Conservation (phyloP, 2,113 vertebrate genomes). For the Ctenodactylus gundi region DNA sequence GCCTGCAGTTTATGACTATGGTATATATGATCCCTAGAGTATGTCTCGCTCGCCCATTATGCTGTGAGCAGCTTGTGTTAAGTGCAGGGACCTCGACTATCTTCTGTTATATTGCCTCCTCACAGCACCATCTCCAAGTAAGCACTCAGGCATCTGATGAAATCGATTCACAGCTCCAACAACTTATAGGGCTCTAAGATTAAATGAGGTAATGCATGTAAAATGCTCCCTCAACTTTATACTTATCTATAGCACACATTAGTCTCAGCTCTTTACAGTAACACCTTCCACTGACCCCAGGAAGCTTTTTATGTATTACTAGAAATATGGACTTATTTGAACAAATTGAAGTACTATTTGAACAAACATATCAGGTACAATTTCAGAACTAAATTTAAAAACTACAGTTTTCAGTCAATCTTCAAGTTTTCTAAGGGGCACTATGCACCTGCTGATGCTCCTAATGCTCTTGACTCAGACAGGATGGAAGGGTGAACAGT, state of each 20-base stretch:
- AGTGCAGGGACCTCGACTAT: neutral
- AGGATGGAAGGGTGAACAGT: neutral
- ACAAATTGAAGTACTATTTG: no score
- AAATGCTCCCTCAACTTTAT: no score
- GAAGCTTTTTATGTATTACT: neutral
- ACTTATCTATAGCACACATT: no score
- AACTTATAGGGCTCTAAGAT: neutral
- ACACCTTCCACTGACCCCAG: neutral
- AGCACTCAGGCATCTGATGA: neutral
- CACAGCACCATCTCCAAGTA: neutral
- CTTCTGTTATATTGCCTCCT: neutral
- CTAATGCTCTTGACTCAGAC: accelerated
- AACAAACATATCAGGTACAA: neutral
- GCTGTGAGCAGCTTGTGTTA: neutral
- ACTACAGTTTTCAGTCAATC: neutral
- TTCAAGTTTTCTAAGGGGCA: neutral
- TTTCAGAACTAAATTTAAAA: neutral
- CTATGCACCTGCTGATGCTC: neutral
- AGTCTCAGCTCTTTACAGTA: neutral
- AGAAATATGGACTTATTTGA: no score
- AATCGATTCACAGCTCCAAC: neutral
- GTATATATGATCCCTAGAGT: neutral
- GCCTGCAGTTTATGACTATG: neutral
- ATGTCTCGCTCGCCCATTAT: neutral
- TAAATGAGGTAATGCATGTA: neutral